Conservation (phyloP, 2,797 vertebrate species). For the Leuciscus waleckii region DNA sequence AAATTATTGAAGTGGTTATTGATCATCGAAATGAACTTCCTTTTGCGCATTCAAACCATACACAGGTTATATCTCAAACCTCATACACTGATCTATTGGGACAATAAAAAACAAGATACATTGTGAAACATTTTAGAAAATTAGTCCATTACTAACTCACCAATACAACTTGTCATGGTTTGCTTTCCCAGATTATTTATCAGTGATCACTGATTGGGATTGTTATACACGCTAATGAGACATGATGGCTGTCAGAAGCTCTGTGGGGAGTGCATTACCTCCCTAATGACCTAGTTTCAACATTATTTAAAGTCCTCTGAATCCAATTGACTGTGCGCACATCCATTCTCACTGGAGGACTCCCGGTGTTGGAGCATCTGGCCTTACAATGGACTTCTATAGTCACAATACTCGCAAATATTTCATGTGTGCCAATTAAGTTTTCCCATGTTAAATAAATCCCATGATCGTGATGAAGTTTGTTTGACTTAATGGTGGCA, state of each 20-base stretch:
- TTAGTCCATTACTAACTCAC: slow-evolving; percentile 4
- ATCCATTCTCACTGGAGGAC: slow-evolving; percentile 27
- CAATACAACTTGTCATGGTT: slow-evolving; percentile 14
- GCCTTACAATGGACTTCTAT: neutral
- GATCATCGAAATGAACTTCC: neutral
- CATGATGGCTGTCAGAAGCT: slow-evolving; percentile 40
- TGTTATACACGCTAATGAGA: slow-evolving; percentile 27
- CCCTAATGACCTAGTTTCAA: slow-evolving; percentile 42
- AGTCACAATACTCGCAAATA: neutral
- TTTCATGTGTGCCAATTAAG: slow-evolving; percentile 31
- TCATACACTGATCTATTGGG: neutral
- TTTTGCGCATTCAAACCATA: neutral
- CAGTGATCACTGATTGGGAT: slow-evolving; percentile 11
- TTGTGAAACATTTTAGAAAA: neutral
- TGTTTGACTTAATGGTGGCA: slow-evolving; percentile 23
- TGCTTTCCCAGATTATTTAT: slow-evolving; percentile 7
- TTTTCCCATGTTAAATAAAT: slow-evolving; percentile 47
- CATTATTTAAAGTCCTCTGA: slow-evolving; percentile 46
- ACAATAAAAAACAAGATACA: neutral
- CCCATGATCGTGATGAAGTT: slow-evolving; percentile 17
- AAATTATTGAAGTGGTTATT: neutral
- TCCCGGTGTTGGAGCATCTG: neutral
- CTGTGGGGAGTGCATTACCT: slow-evolving; percentile 45
- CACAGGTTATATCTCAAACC: neutral
- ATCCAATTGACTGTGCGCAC: neutral